A percentile compares a stretch with the other conserved stretches of the same genome.
Conservation (phyloP, 2,888 invertebrate genomes). For the Ichneumoninae sp. region DNA sequence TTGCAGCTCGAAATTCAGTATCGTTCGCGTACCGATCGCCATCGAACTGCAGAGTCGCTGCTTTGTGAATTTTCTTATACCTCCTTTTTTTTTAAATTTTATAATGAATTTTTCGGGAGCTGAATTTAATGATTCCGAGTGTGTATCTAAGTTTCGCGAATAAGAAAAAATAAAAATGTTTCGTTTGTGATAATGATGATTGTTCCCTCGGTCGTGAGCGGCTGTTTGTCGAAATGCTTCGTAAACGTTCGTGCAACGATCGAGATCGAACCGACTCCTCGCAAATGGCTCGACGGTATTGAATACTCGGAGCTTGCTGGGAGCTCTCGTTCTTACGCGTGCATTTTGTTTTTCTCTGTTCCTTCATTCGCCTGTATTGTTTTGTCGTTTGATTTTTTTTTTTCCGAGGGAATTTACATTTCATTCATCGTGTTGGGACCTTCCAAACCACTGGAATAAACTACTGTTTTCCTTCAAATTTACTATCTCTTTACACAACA, state of each 20-base stretch:
- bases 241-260: not conserved
- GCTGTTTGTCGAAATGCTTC: conserved; percentile 20
- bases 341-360: conserved; percentile 8
- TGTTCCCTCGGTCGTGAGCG: conserved; percentile 9
- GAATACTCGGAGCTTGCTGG: conserved; percentile 13
- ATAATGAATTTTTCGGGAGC: conserved; percentile 3
- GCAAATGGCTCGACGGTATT: conserved; percentile 9
- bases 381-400: conserved; percentile 28
- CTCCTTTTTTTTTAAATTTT: not conserved
- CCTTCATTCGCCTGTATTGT: conserved; percentile 1
- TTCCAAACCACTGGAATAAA: conserved; percentile 79
- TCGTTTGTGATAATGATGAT: conserved; percentile 15
- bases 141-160: conserved; percentile 1
- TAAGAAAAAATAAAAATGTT: conserved; percentile 14
- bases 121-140: conserved; percentile 26
- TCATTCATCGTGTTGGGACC: conserved; percentile 70
- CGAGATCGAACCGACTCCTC: not conserved
- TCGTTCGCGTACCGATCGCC: conserved; percentile 3
- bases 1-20: conserved; percentile 26
- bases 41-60: not conserved
- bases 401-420: conserved; percentile 55
- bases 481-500: conserved; percentile 79
- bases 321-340: not conserved
- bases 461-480: conserved; percentile 78
- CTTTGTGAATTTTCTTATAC: not conserved